These are phyloP conservation scores for Tangara arthus DNA, from an alignment of 2,797 vertebrate genomes.

Conservation along the genomic window DNA sequence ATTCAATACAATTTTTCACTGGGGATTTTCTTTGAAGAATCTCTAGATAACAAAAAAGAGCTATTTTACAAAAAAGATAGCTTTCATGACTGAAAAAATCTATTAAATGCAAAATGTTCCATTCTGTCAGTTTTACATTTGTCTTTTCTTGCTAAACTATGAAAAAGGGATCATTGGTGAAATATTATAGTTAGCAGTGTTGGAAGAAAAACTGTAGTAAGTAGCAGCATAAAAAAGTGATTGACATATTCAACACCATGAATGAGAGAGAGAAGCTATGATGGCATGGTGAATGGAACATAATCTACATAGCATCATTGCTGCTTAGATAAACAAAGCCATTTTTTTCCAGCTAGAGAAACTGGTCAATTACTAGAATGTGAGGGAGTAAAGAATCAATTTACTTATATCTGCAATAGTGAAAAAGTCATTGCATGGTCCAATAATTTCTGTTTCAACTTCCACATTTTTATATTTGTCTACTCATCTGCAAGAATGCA, in stretches of 20 bases:
- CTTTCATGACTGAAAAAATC: background rate
- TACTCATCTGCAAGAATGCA: background rate
- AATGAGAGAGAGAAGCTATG: background rate
- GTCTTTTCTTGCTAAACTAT: background rate
- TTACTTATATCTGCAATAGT: background rate
- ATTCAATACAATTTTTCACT: constrained; percentile 10
- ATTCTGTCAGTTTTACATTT: background rate
- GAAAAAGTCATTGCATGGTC: background rate
- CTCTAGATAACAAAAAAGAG: constrained; percentile 5
- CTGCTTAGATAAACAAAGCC: background rate
- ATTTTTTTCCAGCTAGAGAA: background rate
- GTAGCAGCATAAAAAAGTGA: background rate
- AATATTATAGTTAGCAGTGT: background rate
- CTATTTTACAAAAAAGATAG: constrained; percentile 4
- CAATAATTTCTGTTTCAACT: background rate
- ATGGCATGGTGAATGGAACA: background rate
- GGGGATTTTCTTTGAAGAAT: background rate
- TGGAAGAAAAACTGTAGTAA: background rate
- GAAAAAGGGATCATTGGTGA: background rate
- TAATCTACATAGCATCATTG: background rate
- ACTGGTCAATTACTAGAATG: background rate
- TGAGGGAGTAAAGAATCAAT: background rate
- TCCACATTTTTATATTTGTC: background rate
- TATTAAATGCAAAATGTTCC: background rate
- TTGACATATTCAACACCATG: background rate